A percentile compares a stretch with the other conserved stretches of the same genome.
These are phyloP conservation scores for Homarus gammarus DNA, from an alignment of 2,888 invertebrate species.

Conservation along the genomic window DNA sequence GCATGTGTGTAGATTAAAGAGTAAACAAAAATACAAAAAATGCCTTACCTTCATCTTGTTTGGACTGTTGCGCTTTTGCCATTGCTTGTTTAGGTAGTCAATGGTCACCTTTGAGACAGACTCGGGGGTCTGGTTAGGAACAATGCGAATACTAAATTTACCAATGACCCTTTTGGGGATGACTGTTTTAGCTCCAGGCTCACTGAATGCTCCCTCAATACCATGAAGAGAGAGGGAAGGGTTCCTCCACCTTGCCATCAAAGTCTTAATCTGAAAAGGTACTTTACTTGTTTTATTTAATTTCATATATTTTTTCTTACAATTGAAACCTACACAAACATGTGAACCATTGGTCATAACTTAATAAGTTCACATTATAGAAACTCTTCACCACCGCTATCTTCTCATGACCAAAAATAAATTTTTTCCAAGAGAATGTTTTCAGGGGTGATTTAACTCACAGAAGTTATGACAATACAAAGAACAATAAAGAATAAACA, in stretches of 20 bases:
- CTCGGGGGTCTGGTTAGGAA: constrained; percentile 94
- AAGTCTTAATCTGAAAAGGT: constrained; percentile 83
- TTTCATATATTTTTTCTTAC: too few species aligned
- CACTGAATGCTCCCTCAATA: constrained; percentile 96
- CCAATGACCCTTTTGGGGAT: constrained; percentile 95
- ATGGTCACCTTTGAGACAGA: constrained; percentile 90
- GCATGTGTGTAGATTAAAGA: background rate
- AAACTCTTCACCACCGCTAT: too few species aligned
- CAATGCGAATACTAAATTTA: constrained; percentile 97
- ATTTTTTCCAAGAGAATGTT: too few species aligned
- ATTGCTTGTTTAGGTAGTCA: constrained; percentile 87
- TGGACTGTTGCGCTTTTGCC: constrained; percentile 89
- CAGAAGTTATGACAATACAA: too few species aligned
- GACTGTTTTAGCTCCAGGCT: constrained; percentile 96
- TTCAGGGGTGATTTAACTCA: too few species aligned
- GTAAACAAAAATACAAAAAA: constrained; percentile 2
- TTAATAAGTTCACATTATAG: too few species aligned
- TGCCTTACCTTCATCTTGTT: constrained; percentile 88
- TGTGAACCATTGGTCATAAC: too few species aligned
- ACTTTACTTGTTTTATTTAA: too few species aligned
- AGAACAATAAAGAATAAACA: too few species aligned
- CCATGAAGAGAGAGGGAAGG: constrained; percentile 97
- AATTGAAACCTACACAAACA: too few species aligned
- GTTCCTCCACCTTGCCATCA: constrained; percentile 97
- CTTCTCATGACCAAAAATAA: too few species aligned